These are phyloP conservation scores for Megalonaias nervosa DNA, from an alignment of 1,140 invertebrate genomes.

Conservation along the genomic window DNA sequence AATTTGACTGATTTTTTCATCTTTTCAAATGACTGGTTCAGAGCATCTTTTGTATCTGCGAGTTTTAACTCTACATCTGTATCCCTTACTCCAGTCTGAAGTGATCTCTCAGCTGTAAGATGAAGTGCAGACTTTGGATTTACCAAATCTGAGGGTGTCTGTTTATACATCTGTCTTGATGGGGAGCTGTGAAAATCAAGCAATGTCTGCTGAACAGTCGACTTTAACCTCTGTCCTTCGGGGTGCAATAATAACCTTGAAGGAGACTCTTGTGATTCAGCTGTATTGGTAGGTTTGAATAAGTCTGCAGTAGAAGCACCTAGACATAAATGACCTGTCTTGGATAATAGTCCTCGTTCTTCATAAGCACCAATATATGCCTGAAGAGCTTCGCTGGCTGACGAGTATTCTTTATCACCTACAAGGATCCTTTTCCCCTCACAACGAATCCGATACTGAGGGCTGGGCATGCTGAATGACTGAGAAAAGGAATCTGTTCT, in stretches of 20 bases:
- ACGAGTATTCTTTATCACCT: slow-evolving; percentile 30
- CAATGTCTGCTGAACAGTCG: no score
- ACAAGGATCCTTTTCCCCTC: slow-evolving; percentile 17
- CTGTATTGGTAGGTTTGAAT: no score
- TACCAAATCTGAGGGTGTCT: slow-evolving; percentile 21
- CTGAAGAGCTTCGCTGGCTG: slow-evolving; percentile 32
- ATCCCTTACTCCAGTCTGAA: slow-evolving; percentile 28
- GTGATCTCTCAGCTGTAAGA: slow-evolving; percentile 34
- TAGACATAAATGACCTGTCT: neutral
- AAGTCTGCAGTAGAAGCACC: no score
- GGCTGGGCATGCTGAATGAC: slow-evolving; percentile 11
- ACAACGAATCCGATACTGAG: slow-evolving; percentile 31
- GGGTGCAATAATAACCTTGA: no score
- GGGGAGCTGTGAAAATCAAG: no score
- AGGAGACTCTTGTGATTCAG: no score
- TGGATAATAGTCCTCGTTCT: neutral
- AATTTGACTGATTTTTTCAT: slow-evolving; percentile 36
- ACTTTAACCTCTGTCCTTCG: no score
- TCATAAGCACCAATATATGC: slow-evolving; percentile 31
- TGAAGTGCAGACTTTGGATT: slow-evolving; percentile 32
- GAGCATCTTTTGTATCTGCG: slow-evolving; percentile 24
- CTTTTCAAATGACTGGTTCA: slow-evolving; percentile 26
- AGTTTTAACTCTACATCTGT: slow-evolving; percentile 20
- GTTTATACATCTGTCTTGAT: slow-evolving; percentile 14
- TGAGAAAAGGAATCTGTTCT: no score